A percentile compares a stretch with the other conserved stretches of the same genome.
Conservation (phyloP, 2,888 invertebrate genomes). For the Argyresthia albistria region DNA sequence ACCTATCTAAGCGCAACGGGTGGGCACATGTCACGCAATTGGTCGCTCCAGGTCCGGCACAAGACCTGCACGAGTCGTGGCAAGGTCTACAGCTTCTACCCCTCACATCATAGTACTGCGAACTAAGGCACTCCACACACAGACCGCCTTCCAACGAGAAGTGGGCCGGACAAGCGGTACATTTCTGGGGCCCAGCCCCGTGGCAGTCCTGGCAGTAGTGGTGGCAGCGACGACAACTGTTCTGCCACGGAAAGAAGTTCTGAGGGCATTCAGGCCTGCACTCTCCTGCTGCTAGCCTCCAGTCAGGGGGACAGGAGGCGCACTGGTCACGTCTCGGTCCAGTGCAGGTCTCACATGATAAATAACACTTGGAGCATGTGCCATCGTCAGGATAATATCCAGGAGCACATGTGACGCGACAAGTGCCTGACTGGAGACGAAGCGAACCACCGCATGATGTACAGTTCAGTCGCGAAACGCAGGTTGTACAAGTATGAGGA, state of each 20-base stretch:
- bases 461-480: constrained; percentile 85
- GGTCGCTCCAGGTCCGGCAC: constrained; percentile 80
- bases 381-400: constrained; percentile 91
- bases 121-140: constrained; percentile 82
- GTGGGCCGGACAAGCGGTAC: constrained; percentile 80
- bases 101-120: constrained; percentile 80
- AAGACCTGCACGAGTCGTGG: constrained; percentile 78
- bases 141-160: constrained; percentile 79
- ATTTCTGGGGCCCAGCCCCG: constrained; percentile 83
- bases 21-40: constrained; percentile 79
- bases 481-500: constrained; percentile 83
- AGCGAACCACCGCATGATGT: constrained; percentile 83
- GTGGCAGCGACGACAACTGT: constrained; percentile 90
- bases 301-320: constrained; percentile 84
- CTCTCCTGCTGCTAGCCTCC: constrained; percentile 87
- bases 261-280: constrained; percentile 90
- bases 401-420: constrained; percentile 82
- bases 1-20: constrained; percentile 79
- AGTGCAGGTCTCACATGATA: constrained; percentile 87
- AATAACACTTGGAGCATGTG: constrained; percentile 85
- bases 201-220: constrained; percentile 90
- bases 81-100: constrained; percentile 80
- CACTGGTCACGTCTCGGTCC: constrained; percentile 89
- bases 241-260: constrained; percentile 85
- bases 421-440: constrained; percentile 87